Base-by-base conservation (phyloP, 2,113 vertebrate genomes). In the Peromyscus californicus region DNA sequence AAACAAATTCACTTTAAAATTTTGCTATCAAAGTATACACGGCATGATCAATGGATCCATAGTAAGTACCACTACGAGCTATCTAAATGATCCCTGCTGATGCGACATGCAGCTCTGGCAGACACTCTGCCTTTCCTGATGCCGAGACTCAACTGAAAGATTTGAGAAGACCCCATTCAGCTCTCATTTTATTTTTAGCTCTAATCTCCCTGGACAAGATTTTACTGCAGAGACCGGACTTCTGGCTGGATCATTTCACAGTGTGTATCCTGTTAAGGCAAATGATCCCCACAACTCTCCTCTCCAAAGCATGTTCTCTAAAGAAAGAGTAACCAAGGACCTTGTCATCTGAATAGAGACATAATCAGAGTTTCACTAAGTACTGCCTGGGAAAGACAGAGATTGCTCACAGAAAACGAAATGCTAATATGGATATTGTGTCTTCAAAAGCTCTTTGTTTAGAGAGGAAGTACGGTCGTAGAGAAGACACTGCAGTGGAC, bases 361-460 rank as follows among this genome's bases (percentile, higher is more conserved):
- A 88, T 11, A 70, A 78, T 22, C 29, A 91, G 26, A 78, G 87
- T 80, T 92, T 95, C 74, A 54, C 59, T 7, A 29, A 92, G 39
- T 54, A 91, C 54, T 26, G 42, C 21, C 31, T 83, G 29, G 31
- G 16, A n/a, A 63, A 15, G 33, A 85, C 42, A 90, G 85, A 93
- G 59, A 69, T n/a, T 61, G 74, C 65, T 36, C 80, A 90, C 13
- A 93, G 85, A 85, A 94, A 95, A 93, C 85, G 31, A 93, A 97
- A 96, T 82, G 92, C 85, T 96, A 95, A 97, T 94, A 88, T 74
- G 67, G 67, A 85, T 31, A 61, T 76, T 92, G 54, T 48, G 21
- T 65, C 92, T 78, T 74, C 80, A 93, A 97, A 96, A 82, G 88
- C 61, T 65, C 83, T 96, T 94, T 97, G 96, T 97, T 93, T 33